phyloP scores from a whole-genome alignment of 2,888 invertebrate species.

The Papilio elwesi region DNA sequence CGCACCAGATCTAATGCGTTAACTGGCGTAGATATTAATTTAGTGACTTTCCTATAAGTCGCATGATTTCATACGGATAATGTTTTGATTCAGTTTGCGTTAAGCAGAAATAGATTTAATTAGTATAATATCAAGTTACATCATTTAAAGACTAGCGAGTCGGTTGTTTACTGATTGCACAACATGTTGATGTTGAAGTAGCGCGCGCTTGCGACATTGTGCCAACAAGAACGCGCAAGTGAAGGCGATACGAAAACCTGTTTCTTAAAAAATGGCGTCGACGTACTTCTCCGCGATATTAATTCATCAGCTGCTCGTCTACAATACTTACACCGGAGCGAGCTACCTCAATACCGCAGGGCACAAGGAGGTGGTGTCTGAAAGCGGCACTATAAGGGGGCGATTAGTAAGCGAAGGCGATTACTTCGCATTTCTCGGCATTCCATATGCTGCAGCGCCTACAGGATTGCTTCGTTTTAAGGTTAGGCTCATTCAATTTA shows the following conservation, averaged over 20 bases:
- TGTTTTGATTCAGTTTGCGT: too few relatives aligned
- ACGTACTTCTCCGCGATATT: not conserved
- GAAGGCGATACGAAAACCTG: not conserved
- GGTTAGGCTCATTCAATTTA: constrained; percentile 43
- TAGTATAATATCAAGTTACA: too few relatives aligned
- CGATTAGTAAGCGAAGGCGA: constrained; percentile 47
- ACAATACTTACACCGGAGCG: not conserved
- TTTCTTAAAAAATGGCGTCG: not conserved
- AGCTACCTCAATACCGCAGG: not conserved
- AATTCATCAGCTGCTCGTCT: not conserved
- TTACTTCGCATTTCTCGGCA: constrained; percentile 54
- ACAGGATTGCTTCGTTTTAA: constrained; percentile 50
- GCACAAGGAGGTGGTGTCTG: constrained; percentile 43
- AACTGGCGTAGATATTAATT: too few relatives aligned
- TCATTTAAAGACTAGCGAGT: too few relatives aligned
- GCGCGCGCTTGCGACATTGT: too few relatives aligned
- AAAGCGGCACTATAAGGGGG: constrained; percentile 50
- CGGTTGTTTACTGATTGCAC: too few relatives aligned
- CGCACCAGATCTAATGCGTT: too few relatives aligned
- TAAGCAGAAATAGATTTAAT: too few relatives aligned
- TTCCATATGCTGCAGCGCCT: constrained; percentile 56
- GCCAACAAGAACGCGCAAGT: not conserved
- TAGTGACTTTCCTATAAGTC: too few relatives aligned
- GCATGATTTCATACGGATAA: too few relatives aligned
- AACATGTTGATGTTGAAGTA: too few relatives aligned